These are phyloP conservation scores for Pristionchus japonicus DNA, from an alignment of 2,888 invertebrate species.

Conservation along the genomic window DNA sequence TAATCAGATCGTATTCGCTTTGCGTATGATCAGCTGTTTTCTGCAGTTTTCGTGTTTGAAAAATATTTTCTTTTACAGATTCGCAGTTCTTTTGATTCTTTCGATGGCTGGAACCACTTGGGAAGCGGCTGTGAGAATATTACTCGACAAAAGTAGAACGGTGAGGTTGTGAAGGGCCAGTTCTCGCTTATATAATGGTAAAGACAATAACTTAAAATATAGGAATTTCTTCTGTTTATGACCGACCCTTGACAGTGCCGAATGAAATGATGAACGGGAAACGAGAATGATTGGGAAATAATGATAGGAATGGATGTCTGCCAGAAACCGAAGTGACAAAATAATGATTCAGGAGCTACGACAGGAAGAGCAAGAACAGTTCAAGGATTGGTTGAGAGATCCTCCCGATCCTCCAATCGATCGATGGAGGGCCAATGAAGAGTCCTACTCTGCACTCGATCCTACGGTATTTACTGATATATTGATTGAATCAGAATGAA, in stretches of 20 bases:
- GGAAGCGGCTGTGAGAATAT: neutral
- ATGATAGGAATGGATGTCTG: too few species aligned
- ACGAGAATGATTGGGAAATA: too few species aligned
- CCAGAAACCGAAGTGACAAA: too few species aligned
- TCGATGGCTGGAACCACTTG: neutral
- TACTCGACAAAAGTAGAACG: neutral
- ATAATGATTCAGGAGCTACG: neutral
- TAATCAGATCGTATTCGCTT: neutral
- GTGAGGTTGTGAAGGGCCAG: neutral
- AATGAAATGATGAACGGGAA: too few species aligned
- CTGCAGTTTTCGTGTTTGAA: neutral
- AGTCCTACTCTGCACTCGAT: neutral
- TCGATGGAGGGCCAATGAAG: neutral
- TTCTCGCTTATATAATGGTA: too few species aligned
- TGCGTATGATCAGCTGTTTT: neutral
- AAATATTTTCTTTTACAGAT: neutral
- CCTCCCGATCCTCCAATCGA: neutral
- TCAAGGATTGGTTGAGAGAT: constrained; percentile 6
- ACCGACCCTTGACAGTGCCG: too few species aligned
- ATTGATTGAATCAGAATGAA: too few species aligned
- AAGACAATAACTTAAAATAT: too few species aligned
- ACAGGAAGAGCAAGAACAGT: neutral
- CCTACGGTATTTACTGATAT: too few species aligned
- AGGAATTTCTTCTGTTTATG: too few species aligned
- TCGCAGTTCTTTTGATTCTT: neutral